Evolutionary conservation across 2,113 vertebrate genomes (phyloP).

Genomic region (Apodemus speciosus): DNA sequence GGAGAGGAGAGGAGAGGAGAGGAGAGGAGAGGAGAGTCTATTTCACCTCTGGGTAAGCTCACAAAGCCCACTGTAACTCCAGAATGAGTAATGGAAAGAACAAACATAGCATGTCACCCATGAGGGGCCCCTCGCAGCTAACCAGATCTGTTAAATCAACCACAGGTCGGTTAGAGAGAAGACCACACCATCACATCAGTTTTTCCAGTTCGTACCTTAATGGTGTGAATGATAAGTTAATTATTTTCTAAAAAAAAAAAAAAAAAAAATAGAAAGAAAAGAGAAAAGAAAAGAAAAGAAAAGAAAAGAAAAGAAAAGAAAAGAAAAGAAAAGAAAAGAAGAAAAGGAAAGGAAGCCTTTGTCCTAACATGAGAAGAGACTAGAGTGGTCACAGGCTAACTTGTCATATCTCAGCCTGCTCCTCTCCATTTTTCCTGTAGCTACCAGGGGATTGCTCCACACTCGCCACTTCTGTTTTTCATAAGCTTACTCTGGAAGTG

Average conservation of each 20-base stretch:
- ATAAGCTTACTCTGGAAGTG: background rate
- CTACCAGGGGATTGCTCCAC: background rate
- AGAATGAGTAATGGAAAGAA: slow-evolving; percentile 60
- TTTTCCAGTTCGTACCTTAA: slow-evolving; percentile 60
- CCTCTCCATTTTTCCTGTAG: background rate
- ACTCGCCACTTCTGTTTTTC: background rate
- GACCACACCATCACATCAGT: slow-evolving; percentile 30
- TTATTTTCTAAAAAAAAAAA: background rate
- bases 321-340: no score
- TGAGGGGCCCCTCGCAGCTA: slow-evolving; percentile 9
- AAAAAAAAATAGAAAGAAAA: no score
- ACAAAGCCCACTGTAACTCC: slow-evolving; percentile 16
- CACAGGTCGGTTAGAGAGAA: slow-evolving; percentile 46
- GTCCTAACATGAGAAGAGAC: background rate
- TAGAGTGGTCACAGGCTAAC: background rate
- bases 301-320: no score
- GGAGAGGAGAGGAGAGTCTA: background rate
- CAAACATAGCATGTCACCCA: background rate
- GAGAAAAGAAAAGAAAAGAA: no score
- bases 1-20: background rate
- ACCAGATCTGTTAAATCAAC: slow-evolving; percentile 43
- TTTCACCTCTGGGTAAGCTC: background rate
- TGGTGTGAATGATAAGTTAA: background rate
- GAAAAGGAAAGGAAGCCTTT: background rate
- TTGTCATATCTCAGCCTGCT: background rate